Percentiles rank a stretch among this genome's conserved stretches.
Evolutionary conservation across 2,888 invertebrate genomes (phyloP).

Genomic region (Thelaira solivaga): DNA sequence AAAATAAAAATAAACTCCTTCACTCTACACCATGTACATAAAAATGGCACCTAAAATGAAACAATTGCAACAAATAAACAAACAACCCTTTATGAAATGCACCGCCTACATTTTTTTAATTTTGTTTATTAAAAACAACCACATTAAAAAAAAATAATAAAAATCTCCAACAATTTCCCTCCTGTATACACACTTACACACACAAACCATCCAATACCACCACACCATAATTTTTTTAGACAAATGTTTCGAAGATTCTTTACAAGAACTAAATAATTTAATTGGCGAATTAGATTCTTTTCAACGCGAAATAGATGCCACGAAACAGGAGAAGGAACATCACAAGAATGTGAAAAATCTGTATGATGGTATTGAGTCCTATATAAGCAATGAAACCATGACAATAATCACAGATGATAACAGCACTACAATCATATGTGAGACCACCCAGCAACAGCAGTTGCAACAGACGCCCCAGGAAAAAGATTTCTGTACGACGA

Average conservation of each 20-base stretch:
- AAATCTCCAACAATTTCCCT: conserved; percentile 10
- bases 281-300: conserved; percentile 78
- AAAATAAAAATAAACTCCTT: conserved; percentile 16
- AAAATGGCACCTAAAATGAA: conserved; percentile 45
- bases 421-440: conserved; percentile 59
- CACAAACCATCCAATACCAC: conserved; percentile 44
- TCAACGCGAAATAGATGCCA: conserved; percentile 77
- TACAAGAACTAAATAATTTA: conserved; percentile 78
- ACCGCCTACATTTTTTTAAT: conserved; percentile 32
- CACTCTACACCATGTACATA: conserved; percentile 43
- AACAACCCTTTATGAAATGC: conserved; percentile 36
- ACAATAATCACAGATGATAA: conserved; percentile 56
- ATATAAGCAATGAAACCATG: conserved; percentile 56
- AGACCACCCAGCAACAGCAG: conserved; percentile 53
- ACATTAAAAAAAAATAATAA: too few relatives aligned
- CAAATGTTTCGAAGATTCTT: conserved; percentile 78
- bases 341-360: conserved; percentile 46
- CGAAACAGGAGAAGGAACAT: conserved; percentile 67
- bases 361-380: conserved; percentile 53
- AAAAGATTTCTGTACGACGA: conserved; percentile 61
- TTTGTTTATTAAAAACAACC: conserved; percentile 3
- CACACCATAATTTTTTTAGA: conserved; percentile 69
- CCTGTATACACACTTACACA: conserved; percentile 18
- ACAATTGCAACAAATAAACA: conserved; percentile 34
- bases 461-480: conserved; percentile 47